phyloP scores from a whole-genome alignment of 2,797 vertebrate species.

The Microtus californicus region DNA sequence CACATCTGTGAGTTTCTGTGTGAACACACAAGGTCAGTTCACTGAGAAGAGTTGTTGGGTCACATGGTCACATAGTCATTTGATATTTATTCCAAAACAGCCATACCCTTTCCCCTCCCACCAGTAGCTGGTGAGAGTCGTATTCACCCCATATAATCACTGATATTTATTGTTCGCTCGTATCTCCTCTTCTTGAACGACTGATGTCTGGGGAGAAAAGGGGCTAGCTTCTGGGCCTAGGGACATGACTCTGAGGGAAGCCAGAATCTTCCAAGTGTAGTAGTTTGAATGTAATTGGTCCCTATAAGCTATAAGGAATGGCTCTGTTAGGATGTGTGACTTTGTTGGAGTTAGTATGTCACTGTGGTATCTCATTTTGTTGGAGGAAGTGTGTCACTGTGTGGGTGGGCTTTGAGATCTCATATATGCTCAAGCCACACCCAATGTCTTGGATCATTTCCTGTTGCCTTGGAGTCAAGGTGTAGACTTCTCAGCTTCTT shows the following conservation, averaged over 20 bases:
- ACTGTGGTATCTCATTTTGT: not conserved
- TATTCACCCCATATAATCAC: not conserved
- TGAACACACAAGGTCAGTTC: not conserved
- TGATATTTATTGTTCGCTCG: not conserved
- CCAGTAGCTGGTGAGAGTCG: not conserved
- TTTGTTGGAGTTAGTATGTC: not conserved
- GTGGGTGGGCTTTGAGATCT: not conserved
- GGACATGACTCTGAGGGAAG: not conserved
- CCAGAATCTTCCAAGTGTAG: not conserved
- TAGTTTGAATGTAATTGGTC: not conserved
- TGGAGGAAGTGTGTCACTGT: not conserved
- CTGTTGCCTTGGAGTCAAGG: not conserved
- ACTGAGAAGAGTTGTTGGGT: not conserved
- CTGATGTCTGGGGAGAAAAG: not conserved
- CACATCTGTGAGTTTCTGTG: not conserved
- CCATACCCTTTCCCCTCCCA: not conserved
- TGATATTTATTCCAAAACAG: not conserved
- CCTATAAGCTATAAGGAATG: not conserved
- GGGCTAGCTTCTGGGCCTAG: not conserved
- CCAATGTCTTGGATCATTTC: not conserved
- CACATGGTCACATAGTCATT: not conserved
- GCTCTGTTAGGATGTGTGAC: not conserved
- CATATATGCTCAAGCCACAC: not conserved
- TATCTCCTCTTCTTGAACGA: not conserved
- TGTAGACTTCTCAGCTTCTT: not conserved